Evolutionary conservation across 2,888 invertebrate species (phyloP).

Genomic region (Athalia rosae): DNA sequence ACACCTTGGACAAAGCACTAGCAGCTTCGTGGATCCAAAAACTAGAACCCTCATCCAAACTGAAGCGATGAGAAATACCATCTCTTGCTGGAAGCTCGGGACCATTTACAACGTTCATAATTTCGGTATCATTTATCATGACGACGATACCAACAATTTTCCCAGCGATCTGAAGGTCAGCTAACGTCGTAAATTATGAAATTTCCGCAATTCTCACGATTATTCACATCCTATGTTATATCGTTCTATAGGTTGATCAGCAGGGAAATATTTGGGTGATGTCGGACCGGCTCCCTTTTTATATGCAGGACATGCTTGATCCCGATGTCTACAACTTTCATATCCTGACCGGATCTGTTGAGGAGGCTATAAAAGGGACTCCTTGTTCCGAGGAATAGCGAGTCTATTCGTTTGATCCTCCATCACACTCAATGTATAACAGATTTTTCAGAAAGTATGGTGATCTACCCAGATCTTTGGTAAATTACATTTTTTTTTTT

Average conservation of each 20-base stretch:
- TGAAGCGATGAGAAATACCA: conserved; percentile 83
- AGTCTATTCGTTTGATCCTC: too few species aligned
- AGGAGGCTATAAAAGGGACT: conserved; percentile 83
- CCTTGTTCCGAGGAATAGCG: conserved; percentile 73
- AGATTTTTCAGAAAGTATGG: too few species aligned
- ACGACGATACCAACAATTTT: conserved; percentile 83
- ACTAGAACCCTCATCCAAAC: conserved; percentile 86
- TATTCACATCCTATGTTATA: not conserved
- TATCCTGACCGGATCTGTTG: conserved; percentile 80
- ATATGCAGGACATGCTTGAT: conserved; percentile 81
- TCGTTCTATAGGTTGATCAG: conserved; percentile 74
- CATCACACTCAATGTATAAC: too few species aligned
- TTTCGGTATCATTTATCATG: conserved; percentile 83
- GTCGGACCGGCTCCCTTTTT: conserved; percentile 83
- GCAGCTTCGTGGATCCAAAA: conserved; percentile 82
- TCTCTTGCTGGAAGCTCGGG: conserved; percentile 86
- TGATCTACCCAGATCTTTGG: too few species aligned
- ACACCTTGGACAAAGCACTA: conserved; percentile 83
- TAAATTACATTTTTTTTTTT: too few species aligned
- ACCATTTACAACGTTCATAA: conserved; percentile 82
- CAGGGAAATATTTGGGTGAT: conserved; percentile 84
- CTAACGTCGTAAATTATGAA: not conserved
- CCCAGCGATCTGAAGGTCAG: conserved; percentile 86
- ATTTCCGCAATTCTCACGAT: not conserved
- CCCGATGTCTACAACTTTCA: conserved; percentile 82